These are phyloP conservation scores for Saccostrea cuccullata DNA, from an alignment of 1,140 invertebrate species.

Conservation along the genomic window DNA sequence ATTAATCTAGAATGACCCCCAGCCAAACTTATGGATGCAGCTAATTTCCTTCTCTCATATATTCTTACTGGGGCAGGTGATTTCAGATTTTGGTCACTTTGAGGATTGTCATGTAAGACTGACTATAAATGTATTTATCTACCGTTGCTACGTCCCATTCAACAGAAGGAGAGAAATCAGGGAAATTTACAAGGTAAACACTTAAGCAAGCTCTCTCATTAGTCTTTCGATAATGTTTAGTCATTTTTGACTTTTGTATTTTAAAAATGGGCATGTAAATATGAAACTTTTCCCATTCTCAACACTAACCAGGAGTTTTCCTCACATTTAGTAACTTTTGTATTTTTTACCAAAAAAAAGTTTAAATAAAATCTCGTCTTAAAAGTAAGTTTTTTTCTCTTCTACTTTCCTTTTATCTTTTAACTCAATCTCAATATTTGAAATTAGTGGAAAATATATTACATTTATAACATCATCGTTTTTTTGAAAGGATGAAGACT, in stretches of 20 bases:
- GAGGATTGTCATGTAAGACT: neutral
- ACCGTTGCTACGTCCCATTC: neutral
- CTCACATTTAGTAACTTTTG: too few species aligned
- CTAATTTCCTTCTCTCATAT: conserved; percentile 23
- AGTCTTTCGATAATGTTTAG: neutral
- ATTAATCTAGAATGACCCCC: conserved; percentile 10
- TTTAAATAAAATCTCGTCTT: too few species aligned
- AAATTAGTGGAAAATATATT: neutral
- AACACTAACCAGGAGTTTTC: too few species aligned
- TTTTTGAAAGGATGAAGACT: conserved; percentile 10
- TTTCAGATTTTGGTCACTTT: conserved; percentile 27
- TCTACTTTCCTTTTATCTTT: too few species aligned
- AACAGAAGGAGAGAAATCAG: neutral
- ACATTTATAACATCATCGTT: neutral
- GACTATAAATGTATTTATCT: conserved; percentile 1
- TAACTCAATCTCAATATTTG: too few species aligned
- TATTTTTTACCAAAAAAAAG: too few species aligned
- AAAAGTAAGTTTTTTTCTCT: too few species aligned
- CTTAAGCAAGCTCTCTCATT: neutral
- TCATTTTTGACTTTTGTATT: neutral
- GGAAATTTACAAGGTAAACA: conserved; percentile 11
- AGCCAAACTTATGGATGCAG: conserved; percentile 7
- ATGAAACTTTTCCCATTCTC: too few species aligned
- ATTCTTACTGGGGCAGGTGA: conserved; percentile 21
- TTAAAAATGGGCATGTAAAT: neutral